Conservation (phyloP, 2,888 invertebrate genomes). For the Drosophila suboccidentalis region DNA sequence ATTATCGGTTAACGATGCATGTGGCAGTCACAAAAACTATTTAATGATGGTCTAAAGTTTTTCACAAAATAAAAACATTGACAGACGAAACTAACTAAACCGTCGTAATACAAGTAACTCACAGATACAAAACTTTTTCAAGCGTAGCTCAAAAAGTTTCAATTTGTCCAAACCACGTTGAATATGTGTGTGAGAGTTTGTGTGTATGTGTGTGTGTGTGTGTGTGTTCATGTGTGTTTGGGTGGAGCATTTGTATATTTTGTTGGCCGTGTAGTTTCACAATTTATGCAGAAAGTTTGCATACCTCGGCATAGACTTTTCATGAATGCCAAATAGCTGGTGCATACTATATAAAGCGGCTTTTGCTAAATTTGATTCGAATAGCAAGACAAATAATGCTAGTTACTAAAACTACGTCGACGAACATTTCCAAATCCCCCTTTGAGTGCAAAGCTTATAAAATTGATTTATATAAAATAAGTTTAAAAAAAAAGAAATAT, state of each 20-base stretch:
- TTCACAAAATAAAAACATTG: slow-evolving; percentile 55
- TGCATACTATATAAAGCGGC: slow-evolving; percentile 39
- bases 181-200: background rate
- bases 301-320: slow-evolving; percentile 32
- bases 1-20: slow-evolving; percentile 16
- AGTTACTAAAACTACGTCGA: slow-evolving; percentile 3
- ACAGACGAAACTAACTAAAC: slow-evolving; percentile 41
- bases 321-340: slow-evolving; percentile 42
- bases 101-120: slow-evolving; percentile 42
- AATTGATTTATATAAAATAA: slow-evolving; percentile 46
- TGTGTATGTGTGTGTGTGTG: slow-evolving; percentile 7
- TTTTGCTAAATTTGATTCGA: slow-evolving; percentile 65
- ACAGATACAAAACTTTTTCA: slow-evolving; percentile 68
- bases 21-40: slow-evolving; percentile 21
- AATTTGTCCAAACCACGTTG: slow-evolving; percentile 55
- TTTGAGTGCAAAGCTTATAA: slow-evolving; percentile 32
- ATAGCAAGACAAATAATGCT: slow-evolving; percentile 51
- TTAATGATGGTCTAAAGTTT: slow-evolving; percentile 47
- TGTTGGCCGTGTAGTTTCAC: slow-evolving; percentile 51
- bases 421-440: slow-evolving; percentile 24
- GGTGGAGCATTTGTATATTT: slow-evolving; percentile 44
- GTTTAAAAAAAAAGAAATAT: slow-evolving; percentile 3
- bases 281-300: slow-evolving; percentile 55
- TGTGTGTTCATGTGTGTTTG: slow-evolving; percentile 27
- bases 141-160: slow-evolving; percentile 72